phyloP scores from a whole-genome alignment of 2,888 invertebrate genomes.

The Liopterus haemorrhoidalis region DNA sequence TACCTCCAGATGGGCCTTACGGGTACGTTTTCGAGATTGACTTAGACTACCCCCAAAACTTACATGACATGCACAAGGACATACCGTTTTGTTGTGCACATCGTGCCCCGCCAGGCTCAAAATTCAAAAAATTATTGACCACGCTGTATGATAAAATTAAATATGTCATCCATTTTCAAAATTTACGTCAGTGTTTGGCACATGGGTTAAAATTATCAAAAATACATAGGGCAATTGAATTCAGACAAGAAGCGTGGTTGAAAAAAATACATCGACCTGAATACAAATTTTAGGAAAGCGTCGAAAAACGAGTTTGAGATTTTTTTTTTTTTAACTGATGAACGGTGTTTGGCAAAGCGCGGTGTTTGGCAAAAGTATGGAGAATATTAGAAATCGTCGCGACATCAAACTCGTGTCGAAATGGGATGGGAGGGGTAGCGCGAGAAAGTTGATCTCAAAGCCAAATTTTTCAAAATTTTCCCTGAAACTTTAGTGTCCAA shows the following conservation, averaged over 20 bases:
- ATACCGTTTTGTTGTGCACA: slow-evolving; percentile 35
- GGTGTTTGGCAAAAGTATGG: slow-evolving; percentile 40
- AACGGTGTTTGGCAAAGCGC: slow-evolving; percentile 34
- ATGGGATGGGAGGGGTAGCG: slow-evolving; percentile 34
- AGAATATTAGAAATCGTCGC: slow-evolving; percentile 42
- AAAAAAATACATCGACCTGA: slow-evolving; percentile 36
- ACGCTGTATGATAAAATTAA: slow-evolving; percentile 32
- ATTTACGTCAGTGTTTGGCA: slow-evolving; percentile 33
- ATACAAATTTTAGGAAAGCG: slow-evolving; percentile 30
- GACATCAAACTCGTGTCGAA: slow-evolving; percentile 36
- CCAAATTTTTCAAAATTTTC: slow-evolving; percentile 38
- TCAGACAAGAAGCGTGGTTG: slow-evolving; percentile 39
- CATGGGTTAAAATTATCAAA: slow-evolving; percentile 33
- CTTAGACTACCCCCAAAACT: slow-evolving; percentile 21
- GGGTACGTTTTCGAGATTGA: slow-evolving; percentile 39
- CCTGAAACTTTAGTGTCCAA: slow-evolving; percentile 39
- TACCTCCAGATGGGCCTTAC: neutral
- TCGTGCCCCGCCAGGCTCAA: slow-evolving; percentile 23
- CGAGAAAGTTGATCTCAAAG: slow-evolving; percentile 35
- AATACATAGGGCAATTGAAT: slow-evolving; percentile 37
- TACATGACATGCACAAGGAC: slow-evolving; percentile 36
- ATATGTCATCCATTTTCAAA: slow-evolving; percentile 37
- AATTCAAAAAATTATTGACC: slow-evolving; percentile 31
- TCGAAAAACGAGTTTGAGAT: slow-evolving; percentile 38
- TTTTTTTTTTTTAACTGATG: slow-evolving; percentile 41